These are phyloP conservation scores for Taenaris catops DNA, from an alignment of 2,888 invertebrate species.

Conservation along the genomic window DNA sequence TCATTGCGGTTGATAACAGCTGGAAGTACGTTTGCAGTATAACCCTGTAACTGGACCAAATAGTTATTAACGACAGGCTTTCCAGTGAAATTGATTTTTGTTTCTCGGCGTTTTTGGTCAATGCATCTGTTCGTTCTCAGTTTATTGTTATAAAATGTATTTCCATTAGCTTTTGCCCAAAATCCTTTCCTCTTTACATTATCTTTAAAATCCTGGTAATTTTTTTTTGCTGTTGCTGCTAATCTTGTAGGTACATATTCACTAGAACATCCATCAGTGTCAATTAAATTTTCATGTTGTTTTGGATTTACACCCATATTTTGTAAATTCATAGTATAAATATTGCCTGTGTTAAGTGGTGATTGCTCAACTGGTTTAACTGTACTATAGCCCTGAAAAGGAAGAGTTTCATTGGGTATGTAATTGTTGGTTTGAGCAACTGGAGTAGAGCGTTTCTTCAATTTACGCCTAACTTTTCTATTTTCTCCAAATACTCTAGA, in stretches of 20 bases:
- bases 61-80: constrained; percentile 11
- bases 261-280: constrained; percentile 53
- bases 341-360: constrained; percentile 60
- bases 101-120: constrained; percentile 2
- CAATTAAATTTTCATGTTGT: constrained; percentile 33
- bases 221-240: constrained; percentile 59
- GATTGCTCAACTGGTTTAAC: constrained; percentile 45
- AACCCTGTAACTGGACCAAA: constrained; percentile 19
- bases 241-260: constrained; percentile 72
- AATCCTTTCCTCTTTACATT: constrained; percentile 64
- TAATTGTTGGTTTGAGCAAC: constrained; percentile 32
- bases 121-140: constrained; percentile 25
- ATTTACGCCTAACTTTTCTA: constrained; percentile 45
- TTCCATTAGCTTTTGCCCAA: constrained; percentile 69
- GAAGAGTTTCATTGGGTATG: constrained; percentile 30
- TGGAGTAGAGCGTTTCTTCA: constrained; percentile 36
- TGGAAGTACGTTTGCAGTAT: constrained; percentile 18
- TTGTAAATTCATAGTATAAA: constrained; percentile 55
- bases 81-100: background rate
- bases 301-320: constrained; percentile 49
- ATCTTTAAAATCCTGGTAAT: constrained; percentile 69
- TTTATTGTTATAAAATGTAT: constrained; percentile 36
- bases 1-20: constrained; percentile 17
- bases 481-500: constrained; percentile 56
- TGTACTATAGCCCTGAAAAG: constrained; percentile 57